Conservation (phyloP, 2,113 vertebrate species). For the Cepphus grylle region DNA sequence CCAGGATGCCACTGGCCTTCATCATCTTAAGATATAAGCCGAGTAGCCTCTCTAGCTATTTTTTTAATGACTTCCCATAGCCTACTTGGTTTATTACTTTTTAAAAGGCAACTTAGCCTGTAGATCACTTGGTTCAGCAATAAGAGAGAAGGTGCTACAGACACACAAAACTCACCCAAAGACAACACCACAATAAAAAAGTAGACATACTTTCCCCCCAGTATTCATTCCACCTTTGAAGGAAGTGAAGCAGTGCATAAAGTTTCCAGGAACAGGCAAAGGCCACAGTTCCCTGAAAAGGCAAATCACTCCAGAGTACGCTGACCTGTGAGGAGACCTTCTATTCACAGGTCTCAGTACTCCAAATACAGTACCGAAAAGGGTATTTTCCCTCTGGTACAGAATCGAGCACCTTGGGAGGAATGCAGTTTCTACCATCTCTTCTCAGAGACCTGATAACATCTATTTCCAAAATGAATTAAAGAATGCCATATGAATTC, state of each 20-base stretch:
- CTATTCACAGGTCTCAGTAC: background rate
- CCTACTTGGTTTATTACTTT: background rate
- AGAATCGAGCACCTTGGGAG: background rate
- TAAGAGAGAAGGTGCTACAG: background rate
- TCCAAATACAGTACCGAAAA: background rate
- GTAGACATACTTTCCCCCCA: fast-evolving
- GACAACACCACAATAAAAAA: background rate
- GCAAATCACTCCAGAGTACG: background rate
- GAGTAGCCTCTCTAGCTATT: fast-evolving
- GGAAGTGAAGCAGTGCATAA: background rate
- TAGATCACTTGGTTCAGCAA: background rate
- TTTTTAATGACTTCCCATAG: background rate
- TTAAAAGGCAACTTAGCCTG: background rate
- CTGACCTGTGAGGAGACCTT: background rate
- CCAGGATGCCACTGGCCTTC: too few relatives aligned
- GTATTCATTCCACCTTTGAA: fast-evolving
- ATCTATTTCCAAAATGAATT: background rate
- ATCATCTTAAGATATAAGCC: fast-evolving
- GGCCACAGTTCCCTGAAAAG: background rate
- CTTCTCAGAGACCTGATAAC: background rate
- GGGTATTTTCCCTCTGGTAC: background rate
- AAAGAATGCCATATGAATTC: background rate
- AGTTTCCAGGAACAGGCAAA: background rate
- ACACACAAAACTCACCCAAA: background rate
- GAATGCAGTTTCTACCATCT: background rate